Evolutionary conservation across 64 coral and sea anemone species (phyloP).

Genomic region (Stichodactyla mertensii): DNA sequence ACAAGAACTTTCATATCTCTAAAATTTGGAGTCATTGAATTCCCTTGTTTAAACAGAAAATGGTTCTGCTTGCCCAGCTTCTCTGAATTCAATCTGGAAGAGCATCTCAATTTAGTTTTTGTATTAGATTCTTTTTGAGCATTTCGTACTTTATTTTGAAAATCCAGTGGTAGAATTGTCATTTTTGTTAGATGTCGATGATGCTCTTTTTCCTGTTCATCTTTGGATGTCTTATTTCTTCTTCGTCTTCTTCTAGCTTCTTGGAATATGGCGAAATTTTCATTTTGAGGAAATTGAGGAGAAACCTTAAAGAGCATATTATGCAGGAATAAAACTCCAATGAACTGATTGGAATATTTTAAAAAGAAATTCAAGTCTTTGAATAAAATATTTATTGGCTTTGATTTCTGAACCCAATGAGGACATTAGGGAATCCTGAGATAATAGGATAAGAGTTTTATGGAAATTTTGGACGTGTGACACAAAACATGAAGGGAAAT

Average conservation of each 20-base stretch:
- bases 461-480: too few relatives aligned
- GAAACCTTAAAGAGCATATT: conserved; percentile 28
- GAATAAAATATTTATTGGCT: not conserved
- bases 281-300: conserved; percentile 39
- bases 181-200: not conserved
- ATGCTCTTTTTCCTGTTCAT: not conserved
- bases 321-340: not conserved
- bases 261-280: not conserved
- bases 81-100: conserved; percentile 1
- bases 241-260: not conserved
- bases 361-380: not conserved
- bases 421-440: too few relatives aligned
- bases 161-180: conserved; percentile 11
- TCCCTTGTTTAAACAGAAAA: not conserved
- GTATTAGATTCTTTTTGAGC: not conserved
- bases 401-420: too few relatives aligned
- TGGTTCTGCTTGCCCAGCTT: not conserved
- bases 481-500: too few relatives aligned
- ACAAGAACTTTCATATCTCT: conserved; percentile 3
- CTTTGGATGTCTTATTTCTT: not conserved
- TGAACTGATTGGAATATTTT: not conserved
- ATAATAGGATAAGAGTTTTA: too few relatives aligned
- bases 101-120: not conserved
- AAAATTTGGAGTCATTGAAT: not conserved
- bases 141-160: not conserved